A percentile compares a stretch with the other conserved stretches of the same genome.
Evolutionary conservation across 1,140 invertebrate species (phyloP).

Genomic region (Psix sp.): DNA sequence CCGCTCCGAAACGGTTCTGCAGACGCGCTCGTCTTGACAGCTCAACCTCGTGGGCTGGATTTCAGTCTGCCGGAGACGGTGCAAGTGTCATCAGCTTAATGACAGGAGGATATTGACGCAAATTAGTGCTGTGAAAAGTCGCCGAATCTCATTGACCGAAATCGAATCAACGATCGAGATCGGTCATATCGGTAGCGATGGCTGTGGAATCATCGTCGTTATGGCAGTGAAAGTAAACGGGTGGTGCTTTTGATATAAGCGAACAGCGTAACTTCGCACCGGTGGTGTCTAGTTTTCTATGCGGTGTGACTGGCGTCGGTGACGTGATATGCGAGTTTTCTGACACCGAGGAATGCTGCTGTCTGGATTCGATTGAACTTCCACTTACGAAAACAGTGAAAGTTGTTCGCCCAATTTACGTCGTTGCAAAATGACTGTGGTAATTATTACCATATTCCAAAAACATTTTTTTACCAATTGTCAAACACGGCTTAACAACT

Average conservation of each 20-base stretch:
- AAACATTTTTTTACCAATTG: background rate
- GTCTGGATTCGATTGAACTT: conserved; percentile 15
- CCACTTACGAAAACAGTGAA: conserved; percentile 43
- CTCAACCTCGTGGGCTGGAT: conserved; percentile 26
- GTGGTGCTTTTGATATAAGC: conserved; percentile 42
- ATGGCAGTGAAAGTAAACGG: conserved; percentile 63
- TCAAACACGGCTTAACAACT: background rate
- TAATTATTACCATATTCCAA: conserved; percentile 17
- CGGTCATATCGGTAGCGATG: conserved; percentile 46
- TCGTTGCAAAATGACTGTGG: conserved; percentile 34
- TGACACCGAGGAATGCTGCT: conserved; percentile 34
- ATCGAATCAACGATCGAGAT: no score
- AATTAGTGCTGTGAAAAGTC: no score
- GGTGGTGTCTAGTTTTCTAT: conserved; percentile 44
- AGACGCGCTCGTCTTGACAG: conserved; percentile 6
- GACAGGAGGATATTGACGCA: no score
- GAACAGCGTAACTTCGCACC: conserved; percentile 37
- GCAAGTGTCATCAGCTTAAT: no score
- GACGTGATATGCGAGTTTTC: conserved; percentile 25
- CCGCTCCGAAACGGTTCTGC: conserved; percentile 55
- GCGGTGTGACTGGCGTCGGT: conserved; percentile 30
- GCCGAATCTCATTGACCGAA: no score
- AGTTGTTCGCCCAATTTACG: conserved; percentile 22
- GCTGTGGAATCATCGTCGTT: conserved; percentile 41
- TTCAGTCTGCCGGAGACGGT: no score